Conservation (phyloP, 2,113 vertebrate species). For the Baryphthengus martii region DNA sequence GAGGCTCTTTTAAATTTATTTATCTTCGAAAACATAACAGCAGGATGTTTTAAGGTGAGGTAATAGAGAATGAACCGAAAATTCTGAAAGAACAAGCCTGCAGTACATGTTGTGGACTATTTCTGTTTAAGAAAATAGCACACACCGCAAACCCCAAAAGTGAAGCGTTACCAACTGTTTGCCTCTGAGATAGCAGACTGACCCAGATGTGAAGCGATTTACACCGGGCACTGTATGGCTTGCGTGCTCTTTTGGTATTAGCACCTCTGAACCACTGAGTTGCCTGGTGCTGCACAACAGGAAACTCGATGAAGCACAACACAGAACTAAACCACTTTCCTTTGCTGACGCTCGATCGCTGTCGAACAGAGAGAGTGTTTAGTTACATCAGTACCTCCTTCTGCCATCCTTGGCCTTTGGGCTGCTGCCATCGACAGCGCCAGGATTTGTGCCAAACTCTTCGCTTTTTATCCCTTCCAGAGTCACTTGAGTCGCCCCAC, state of each 20-base stretch:
- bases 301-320: background rate
- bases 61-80: background rate
- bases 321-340: background rate
- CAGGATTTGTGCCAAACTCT: background rate
- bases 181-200: background rate
- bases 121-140: background rate
- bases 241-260: background rate
- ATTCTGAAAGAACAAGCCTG: background rate
- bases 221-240: fast-evolving
- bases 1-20: background rate
- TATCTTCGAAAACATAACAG: background rate
- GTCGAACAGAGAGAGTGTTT: background rate
- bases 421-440: background rate
- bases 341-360: background rate
- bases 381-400: background rate
- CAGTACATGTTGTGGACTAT: background rate
- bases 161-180: background rate
- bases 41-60: background rate
- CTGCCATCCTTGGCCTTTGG: background rate
- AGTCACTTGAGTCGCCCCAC: fast-evolving
- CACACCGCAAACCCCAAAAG: background rate
- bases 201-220: background rate
- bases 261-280: background rate
- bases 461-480: background rate
- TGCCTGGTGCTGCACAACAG: background rate